Percentiles rank a stretch among this genome's conserved stretches.
Conservation (phyloP, 1,140 invertebrate genomes). For the Drosophila jambulina region DNA sequence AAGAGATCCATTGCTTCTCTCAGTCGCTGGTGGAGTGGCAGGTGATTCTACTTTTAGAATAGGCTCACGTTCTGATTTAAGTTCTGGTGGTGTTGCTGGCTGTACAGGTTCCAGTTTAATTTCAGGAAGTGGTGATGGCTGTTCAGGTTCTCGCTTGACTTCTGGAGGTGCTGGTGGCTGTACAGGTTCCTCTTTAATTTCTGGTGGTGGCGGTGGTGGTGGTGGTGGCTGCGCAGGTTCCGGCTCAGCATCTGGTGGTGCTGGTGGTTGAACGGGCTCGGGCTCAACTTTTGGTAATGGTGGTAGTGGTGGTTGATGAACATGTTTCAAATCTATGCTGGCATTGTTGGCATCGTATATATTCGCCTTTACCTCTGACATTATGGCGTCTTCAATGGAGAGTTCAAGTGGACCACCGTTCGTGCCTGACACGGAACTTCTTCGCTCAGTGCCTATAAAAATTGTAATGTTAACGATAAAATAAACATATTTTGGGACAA, state of each 20-base stretch:
- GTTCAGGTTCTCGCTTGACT: not conserved
- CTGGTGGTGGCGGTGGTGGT: slow-evolving; percentile 1
- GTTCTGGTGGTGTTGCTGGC: not conserved
- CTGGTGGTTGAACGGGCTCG: slow-evolving; percentile 6
- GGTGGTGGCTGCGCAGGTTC: slow-evolving; percentile 5
- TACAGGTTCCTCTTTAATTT: slow-evolving; percentile 6
- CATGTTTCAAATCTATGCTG: slow-evolving; percentile 16
- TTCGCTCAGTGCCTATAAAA: slow-evolving; percentile 73
- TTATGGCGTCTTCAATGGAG: slow-evolving; percentile 72
- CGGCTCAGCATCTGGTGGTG: slow-evolving; percentile 1
- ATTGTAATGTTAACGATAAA: not conserved
- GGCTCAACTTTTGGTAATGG: slow-evolving; percentile 1
- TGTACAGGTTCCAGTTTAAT: slow-evolving; percentile 3
- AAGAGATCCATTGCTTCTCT: not conserved
- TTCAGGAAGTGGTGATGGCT: not conserved
- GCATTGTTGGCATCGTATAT: slow-evolving; percentile 48
- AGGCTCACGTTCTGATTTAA: not conserved
- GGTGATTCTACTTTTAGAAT: not conserved
- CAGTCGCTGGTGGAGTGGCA: not conserved
- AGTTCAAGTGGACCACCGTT: slow-evolving; percentile 23
- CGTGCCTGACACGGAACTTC: slow-evolving; percentile 44
- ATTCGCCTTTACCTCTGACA: slow-evolving; percentile 70
- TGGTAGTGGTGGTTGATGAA: slow-evolving; percentile 1
- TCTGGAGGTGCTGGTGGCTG: slow-evolving; percentile 25
- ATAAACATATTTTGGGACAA: not conserved